phyloP scores from a whole-genome alignment of 2,797 vertebrate genomes.

The Oreonectes daqikongensis region DNA sequence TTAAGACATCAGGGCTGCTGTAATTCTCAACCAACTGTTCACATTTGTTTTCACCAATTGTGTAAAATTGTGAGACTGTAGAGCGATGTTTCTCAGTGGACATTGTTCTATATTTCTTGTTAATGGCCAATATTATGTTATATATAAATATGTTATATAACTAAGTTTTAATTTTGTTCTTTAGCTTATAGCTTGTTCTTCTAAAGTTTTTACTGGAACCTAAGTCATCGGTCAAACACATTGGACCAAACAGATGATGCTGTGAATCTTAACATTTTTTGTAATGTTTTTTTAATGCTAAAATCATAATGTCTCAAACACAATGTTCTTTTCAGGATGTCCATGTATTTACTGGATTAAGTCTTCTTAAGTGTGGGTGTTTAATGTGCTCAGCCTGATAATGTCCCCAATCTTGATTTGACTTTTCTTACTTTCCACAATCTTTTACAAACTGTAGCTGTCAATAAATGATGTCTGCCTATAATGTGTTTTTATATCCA shows the following conservation, averaged over 20 bases:
- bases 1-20: conserved; percentile 20
- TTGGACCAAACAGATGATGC: neutral
- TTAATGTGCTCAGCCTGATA: neutral
- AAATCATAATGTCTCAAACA: conserved; percentile 1
- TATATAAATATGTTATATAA: neutral
- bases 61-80: conserved; percentile 35
- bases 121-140: too few relatives aligned
- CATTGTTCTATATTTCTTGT: neutral
- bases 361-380: neutral
- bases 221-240: conserved; percentile 4
- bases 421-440: neutral
- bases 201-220: conserved; percentile 18
- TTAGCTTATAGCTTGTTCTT: neutral
- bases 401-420: neutral
- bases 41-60: neutral
- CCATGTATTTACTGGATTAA: neutral
- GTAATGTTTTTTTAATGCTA: neutral
- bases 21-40: conserved; percentile 3
- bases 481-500: neutral
- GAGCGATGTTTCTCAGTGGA: conserved; percentile 24
- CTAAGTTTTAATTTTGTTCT: neutral
- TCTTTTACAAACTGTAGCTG: neutral
- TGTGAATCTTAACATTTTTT: conserved; percentile 15
- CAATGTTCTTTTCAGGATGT: neutral
- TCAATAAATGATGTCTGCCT: conserved; percentile 10